phyloP scores from a whole-genome alignment of 2,797 vertebrate genomes.

The Synaphobranchus kaupii region DNA sequence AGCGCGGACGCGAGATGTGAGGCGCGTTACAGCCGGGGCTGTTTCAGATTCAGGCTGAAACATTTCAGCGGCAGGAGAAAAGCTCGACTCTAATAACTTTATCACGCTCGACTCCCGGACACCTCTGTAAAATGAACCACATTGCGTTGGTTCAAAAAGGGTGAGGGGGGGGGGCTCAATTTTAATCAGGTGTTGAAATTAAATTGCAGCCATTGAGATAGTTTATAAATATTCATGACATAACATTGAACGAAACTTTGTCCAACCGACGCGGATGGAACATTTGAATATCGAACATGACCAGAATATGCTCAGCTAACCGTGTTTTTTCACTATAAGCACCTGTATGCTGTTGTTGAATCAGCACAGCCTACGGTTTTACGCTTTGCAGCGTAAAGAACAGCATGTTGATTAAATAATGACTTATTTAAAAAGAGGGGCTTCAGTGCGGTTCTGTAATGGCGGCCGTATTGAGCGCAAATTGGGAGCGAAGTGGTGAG shows the following conservation, averaged over 20 bases:
- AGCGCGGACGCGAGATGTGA: not conserved
- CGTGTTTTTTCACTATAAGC: not conserved
- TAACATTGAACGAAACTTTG: not conserved
- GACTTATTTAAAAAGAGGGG: not conserved
- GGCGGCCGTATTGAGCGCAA: not conserved
- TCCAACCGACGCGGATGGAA: not conserved
- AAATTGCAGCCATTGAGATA: not conserved
- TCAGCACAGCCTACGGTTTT: not conserved
- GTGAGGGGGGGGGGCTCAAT: not conserved
- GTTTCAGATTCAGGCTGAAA: not conserved
- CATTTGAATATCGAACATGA: not conserved
- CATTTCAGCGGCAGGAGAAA: not conserved
- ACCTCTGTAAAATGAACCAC: not conserved
- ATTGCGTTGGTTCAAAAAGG: not conserved
- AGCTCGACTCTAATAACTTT: not conserved
- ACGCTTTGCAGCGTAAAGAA: not conserved
- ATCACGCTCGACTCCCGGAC: not conserved
- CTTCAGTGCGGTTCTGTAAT: not conserved
- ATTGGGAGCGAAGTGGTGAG: not conserved
- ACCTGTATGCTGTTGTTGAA: not conserved
- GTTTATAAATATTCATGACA: constrained; percentile 4
- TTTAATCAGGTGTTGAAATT: not conserved
- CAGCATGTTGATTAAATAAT: not conserved
- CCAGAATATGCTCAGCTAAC: not conserved
- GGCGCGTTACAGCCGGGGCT: not conserved